A percentile compares a stretch with the other conserved stretches of the same genome.
These are phyloP conservation scores for Podilymbus podiceps DNA, from an alignment of 2,113 vertebrate genomes.

Conservation along the genomic window DNA sequence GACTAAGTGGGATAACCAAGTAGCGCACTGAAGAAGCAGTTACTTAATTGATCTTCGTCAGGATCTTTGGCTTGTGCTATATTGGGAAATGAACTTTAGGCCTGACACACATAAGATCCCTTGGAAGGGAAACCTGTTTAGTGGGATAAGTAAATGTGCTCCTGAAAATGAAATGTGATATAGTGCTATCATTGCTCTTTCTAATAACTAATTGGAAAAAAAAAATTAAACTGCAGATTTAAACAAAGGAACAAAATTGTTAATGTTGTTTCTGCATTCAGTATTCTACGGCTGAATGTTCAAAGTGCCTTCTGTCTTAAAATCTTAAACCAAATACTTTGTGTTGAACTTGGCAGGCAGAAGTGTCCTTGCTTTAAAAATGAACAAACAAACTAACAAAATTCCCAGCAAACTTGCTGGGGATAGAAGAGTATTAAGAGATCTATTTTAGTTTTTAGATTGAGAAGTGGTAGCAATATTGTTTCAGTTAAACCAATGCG, in stretches of 20 bases:
- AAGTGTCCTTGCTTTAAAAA: constrained; percentile 71
- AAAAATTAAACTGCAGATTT: background rate
- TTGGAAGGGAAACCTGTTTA: constrained; percentile 32
- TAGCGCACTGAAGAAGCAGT: constrained; percentile 45
- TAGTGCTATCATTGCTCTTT: constrained; percentile 55
- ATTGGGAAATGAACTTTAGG: constrained; percentile 51
- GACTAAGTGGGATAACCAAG: constrained; percentile 14
- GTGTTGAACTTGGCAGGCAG: constrained; percentile 74
- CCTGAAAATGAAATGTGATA: constrained; percentile 14
- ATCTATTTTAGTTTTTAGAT: constrained; percentile 47
- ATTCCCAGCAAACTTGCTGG: background rate
- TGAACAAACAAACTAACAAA: constrained; percentile 7
- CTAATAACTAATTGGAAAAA: constrained; percentile 23
- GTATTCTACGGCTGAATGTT: constrained; percentile 70
- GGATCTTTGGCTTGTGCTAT: constrained; percentile 48
- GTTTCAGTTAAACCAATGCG: background rate
- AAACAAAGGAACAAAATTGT: constrained; percentile 52
- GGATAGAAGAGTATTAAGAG: constrained; percentile 9
- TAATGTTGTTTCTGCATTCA: constrained; percentile 47
- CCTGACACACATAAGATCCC: constrained; percentile 8
- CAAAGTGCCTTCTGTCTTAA: constrained; percentile 84
- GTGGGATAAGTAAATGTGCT: constrained; percentile 3
- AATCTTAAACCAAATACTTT: constrained; percentile 78
- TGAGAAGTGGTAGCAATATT: constrained; percentile 55
- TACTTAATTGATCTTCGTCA: constrained; percentile 50